Conservation (phyloP, 2,797 vertebrate species). For the Morelia viridis region DNA sequence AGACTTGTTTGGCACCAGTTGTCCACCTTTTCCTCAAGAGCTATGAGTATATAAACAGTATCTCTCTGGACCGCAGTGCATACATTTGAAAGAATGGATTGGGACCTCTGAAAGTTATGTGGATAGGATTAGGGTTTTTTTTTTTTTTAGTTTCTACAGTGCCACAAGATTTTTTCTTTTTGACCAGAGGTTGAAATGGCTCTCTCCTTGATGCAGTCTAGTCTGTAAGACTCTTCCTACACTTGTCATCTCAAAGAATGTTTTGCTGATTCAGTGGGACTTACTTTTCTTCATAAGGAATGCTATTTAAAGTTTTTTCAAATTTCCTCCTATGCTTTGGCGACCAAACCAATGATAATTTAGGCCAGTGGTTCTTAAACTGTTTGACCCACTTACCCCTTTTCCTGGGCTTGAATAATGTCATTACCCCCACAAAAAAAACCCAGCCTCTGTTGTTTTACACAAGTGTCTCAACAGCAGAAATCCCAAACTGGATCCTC, state of each 20-base stretch:
- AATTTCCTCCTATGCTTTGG: not conserved
- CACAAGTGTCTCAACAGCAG: not conserved
- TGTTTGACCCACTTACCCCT: not conserved
- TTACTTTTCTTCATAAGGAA: not conserved
- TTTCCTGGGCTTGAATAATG: not conserved
- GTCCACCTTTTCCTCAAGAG: not conserved
- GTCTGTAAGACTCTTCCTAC: not conserved
- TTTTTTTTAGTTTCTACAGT: not conserved
- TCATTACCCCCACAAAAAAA: not conserved
- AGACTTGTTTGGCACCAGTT: not conserved
- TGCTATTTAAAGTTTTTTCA: not conserved
- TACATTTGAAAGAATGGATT: not conserved
- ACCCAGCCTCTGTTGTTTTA: not conserved
- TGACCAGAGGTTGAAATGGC: not conserved
- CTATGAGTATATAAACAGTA: not conserved
- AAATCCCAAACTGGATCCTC: not conserved
- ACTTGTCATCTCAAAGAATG: not conserved
- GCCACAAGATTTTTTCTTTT: not conserved
- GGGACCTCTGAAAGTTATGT: not conserved
- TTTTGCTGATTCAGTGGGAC: not conserved
- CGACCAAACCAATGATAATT: not conserved
- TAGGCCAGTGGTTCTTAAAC: not conserved
- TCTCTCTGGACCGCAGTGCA: not conserved
- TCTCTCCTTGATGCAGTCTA: not conserved
- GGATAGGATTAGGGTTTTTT: not conserved